Conservation (phyloP, 2,888 invertebrate species). For the Agrotis puta region DNA sequence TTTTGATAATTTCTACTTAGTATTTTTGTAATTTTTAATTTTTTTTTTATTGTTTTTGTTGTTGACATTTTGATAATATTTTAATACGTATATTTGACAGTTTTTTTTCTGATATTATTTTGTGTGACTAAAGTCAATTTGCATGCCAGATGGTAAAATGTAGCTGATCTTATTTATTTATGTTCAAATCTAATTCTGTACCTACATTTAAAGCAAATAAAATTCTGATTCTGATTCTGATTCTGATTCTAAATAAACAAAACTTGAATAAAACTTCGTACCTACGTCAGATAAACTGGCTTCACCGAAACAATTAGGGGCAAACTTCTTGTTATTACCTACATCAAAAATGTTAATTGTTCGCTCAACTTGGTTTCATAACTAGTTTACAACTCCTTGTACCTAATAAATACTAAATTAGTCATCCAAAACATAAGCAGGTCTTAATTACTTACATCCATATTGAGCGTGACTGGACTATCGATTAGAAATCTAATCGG, state of each 20-base stretch:
- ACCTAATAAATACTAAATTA: constrained; percentile 43
- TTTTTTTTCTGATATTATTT: too few species aligned
- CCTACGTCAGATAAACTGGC: constrained; percentile 27
- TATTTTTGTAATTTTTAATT: too few species aligned
- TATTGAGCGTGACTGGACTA: constrained; percentile 36
- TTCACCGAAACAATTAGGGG: constrained; percentile 38
- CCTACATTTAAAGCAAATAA: too few species aligned
- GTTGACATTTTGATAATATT: too few species aligned
- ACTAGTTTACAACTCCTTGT: constrained; percentile 18
- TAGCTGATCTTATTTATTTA: too few species aligned
- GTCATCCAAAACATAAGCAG: constrained; percentile 29
- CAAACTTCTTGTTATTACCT: constrained; percentile 30
- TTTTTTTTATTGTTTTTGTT: too few species aligned
- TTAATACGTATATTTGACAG: too few species aligned
- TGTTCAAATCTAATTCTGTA: too few species aligned
- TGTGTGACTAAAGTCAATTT: too few species aligned
- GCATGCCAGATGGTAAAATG: too few species aligned
- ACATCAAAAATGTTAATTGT: constrained; percentile 51
- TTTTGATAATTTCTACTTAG: too few species aligned
- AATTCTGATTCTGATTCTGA: too few species aligned
- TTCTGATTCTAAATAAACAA: constrained; percentile 57
- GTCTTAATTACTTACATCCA: constrained; percentile 56
- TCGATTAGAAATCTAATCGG: constrained; percentile 54
- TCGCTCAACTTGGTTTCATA: constrained; percentile 21
- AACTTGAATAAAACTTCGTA: constrained; percentile 18